Evolutionary conservation across 2,888 invertebrate genomes (phyloP), one percentile per base, ranked within the genome.

Genomic region (Mechanitis messenoides): DNA sequence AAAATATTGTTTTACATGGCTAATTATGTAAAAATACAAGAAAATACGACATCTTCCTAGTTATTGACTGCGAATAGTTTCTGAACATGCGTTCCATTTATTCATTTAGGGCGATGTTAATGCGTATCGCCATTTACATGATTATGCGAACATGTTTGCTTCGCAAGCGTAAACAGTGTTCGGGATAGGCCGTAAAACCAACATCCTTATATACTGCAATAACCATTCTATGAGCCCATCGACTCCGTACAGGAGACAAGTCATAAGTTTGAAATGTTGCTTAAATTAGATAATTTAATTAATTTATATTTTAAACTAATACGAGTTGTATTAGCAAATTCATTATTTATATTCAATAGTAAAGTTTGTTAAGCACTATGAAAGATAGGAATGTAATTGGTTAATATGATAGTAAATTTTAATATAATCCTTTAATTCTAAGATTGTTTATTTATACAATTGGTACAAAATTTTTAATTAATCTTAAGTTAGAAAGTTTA

Each of bases 101-200:
- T 63, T 42, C 7, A 38, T 56, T 56, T 58, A 57, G 56, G 63
- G 11, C 33, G 28, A 62, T 59, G 66, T 64, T 61, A 66, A 64
- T 67, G 62, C 60, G 69, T 63, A 64, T 66, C 62, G 58, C 66
- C 64, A 67, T 72, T 71, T 70, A 67, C 70, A 70, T 71, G 66
- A 70, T 71, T 67, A 72, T 63, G 56, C 63, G 65, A 65, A 59
- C 66, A 68, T 67, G 63, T 69, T 67, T 62, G 68, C 64, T 57
- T 59, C 61, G 55, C 56, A 57, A 61, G 59, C 65, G 61, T 57
- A 67, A 64, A 65, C 69, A 68, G 63, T 53, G 65, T 60, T 63
- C 65, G 58, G 60, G 60, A 63, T 62, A 65, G 64, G 63, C 65
- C 63, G 68, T 71, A 69, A 71, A 67, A 58, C 65, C 67, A 61